phyloP scores from a whole-genome alignment of 2,888 invertebrate species.

The Calameuta idolon region DNA sequence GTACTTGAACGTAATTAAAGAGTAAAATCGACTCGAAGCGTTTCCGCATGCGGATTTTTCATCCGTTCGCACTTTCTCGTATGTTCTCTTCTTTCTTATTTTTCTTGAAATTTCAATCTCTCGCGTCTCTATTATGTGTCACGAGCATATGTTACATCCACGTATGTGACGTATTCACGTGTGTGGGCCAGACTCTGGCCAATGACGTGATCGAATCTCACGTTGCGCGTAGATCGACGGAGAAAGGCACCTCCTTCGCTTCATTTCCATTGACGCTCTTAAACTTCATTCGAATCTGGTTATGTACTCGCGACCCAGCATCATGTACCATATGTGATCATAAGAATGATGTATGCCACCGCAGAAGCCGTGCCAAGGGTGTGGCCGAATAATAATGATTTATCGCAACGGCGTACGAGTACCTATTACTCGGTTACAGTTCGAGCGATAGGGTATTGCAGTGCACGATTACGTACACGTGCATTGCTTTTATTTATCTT shows the following conservation, averaged over 20 bases:
- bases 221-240: not conserved
- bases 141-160: no score
- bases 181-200: no score
- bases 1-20: conserved; percentile 49
- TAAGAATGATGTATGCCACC: conserved; percentile 40
- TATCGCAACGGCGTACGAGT: conserved; percentile 35
- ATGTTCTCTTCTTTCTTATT: conserved; percentile 2
- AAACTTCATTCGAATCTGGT: conserved; percentile 1
- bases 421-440: conserved; percentile 23
- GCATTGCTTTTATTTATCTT: not conserved
- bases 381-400: conserved; percentile 54
- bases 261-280: not conserved
- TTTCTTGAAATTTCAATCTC: conserved; percentile 26
- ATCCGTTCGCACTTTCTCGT: no score
- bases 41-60: conserved; percentile 44
- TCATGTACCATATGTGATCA: conserved; percentile 5
- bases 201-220: not conserved
- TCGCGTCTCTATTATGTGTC: no score
- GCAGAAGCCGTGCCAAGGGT: conserved; percentile 37
- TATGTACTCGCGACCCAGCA: not conserved
- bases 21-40: conserved; percentile 41
- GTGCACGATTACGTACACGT: conserved; percentile 22
- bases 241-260: not conserved
- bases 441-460: conserved; percentile 22
- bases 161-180: no score